These are phyloP conservation scores for Lasius platythorax DNA, from an alignment of 2,888 invertebrate genomes.

Conservation along the genomic window DNA sequence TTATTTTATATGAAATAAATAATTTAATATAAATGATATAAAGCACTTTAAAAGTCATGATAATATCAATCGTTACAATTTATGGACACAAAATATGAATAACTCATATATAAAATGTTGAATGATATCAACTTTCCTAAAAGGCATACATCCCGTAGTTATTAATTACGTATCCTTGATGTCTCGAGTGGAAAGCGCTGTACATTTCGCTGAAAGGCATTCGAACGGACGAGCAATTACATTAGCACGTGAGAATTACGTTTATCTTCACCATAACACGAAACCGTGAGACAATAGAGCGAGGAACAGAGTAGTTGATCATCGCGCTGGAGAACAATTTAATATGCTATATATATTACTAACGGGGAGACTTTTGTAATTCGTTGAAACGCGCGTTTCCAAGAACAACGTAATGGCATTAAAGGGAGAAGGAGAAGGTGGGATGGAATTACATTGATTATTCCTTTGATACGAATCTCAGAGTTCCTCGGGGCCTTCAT, in stretches of 20 bases:
- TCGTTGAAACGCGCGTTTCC: constrained; percentile 39
- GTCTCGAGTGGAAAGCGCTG: neutral
- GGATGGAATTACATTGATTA: constrained; percentile 46
- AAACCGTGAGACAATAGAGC: neutral
- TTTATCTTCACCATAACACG: neutral
- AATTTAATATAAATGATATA: neutral
- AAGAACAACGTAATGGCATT: constrained; percentile 34
- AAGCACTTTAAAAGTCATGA: neutral
- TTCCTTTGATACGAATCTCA: constrained; percentile 41
- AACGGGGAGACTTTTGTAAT: constrained; percentile 12
- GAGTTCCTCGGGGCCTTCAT: constrained; percentile 31
- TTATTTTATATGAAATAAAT: no score
- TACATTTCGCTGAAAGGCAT: neutral
- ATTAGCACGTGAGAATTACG: constrained; percentile 28
- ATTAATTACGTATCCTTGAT: neutral
- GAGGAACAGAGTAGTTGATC: neutral
- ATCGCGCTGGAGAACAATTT: constrained; percentile 13
- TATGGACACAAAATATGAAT: neutral
- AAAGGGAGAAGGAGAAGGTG: neutral
- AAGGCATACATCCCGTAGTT: neutral
- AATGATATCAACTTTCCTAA: neutral
- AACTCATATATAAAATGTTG: neutral
- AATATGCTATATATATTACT: constrained; percentile 31
- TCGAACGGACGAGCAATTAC: constrained; percentile 18
- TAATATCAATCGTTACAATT: neutral